Evolutionary conservation across 2,113 vertebrate species (phyloP).

Genomic region (Megaceryle maxima): DNA sequence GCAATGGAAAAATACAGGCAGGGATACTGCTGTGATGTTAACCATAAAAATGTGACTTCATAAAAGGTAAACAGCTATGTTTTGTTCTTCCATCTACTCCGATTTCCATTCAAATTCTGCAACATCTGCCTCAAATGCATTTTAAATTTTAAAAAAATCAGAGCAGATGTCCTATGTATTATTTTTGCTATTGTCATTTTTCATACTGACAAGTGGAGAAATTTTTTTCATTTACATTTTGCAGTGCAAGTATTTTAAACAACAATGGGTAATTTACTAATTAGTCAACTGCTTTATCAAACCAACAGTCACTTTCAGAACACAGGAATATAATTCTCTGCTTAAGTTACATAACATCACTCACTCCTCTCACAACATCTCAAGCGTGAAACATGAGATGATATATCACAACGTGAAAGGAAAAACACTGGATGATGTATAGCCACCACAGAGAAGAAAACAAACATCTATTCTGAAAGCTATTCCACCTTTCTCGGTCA

Average conservation of each 20-base stretch:
- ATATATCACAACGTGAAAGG: slow-evolving; percentile 34
- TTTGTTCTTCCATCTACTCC: slow-evolving; percentile 40
- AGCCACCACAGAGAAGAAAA: background rate
- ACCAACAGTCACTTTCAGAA: slow-evolving; percentile 62
- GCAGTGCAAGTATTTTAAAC: slow-evolving; percentile 83
- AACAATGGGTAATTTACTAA: slow-evolving; percentile 79
- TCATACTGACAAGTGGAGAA: slow-evolving; percentile 82
- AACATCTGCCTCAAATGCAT: slow-evolving; percentile 79
- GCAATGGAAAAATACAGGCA: slow-evolving; percentile 40
- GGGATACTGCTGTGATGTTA: background rate
- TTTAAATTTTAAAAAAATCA: slow-evolving; percentile 58
- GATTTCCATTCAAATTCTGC: slow-evolving; percentile 52
- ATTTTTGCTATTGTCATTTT: slow-evolving; percentile 84
- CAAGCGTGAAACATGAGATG: slow-evolving; percentile 23
- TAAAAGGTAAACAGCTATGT: slow-evolving; percentile 32
- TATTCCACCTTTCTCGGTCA: background rate
- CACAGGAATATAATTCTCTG: slow-evolving; percentile 40
- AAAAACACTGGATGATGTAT: slow-evolving; percentile 39
- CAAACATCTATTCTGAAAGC: background rate
- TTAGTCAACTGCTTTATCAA: slow-evolving; percentile 73
- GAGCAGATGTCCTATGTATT: slow-evolving; percentile 88
- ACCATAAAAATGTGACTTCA: slow-evolving; percentile 29
- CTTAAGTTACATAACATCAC: slow-evolving; percentile 64
- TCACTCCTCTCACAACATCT: slow-evolving; percentile 40
- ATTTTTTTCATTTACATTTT: slow-evolving; percentile 83